These are phyloP conservation scores for Phalacrocorax carbo DNA, from an alignment of 2,113 vertebrate species.

Conservation along the genomic window DNA sequence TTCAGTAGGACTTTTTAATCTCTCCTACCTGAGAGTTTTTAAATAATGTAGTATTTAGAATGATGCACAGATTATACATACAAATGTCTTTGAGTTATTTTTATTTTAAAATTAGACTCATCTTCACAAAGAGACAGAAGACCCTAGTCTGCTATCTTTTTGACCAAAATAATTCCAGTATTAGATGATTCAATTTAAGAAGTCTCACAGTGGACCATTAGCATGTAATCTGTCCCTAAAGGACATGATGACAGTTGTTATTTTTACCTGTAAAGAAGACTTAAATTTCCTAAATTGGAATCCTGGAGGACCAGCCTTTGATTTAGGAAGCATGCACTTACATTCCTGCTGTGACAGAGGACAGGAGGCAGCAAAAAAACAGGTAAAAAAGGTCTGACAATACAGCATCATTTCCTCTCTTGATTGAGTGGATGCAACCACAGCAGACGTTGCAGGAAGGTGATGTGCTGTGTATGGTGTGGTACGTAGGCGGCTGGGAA, in stretches of 20 bases:
- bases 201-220: background rate
- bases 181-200: background rate
- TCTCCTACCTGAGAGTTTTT: background rate
- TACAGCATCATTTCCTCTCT: background rate
- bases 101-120: background rate
- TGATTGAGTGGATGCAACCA: background rate
- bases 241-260: background rate
- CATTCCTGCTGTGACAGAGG: background rate
- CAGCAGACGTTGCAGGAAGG: background rate
- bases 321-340: background rate
- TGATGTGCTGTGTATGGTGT: background rate
- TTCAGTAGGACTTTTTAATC: background rate
- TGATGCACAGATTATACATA: background rate
- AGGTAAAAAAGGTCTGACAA: background rate
- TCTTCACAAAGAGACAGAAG: background rate
- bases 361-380: background rate
- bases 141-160: background rate
- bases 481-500: background rate
- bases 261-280: background rate
- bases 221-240: background rate
- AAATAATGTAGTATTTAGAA: conserved; percentile 7
- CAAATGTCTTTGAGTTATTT: background rate
- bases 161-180: background rate
- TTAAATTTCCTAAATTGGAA: background rate
- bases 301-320: background rate